These are phyloP conservation scores for Gouania willdenowi DNA, from an alignment of 2,797 vertebrate species.

Conservation along the genomic window DNA sequence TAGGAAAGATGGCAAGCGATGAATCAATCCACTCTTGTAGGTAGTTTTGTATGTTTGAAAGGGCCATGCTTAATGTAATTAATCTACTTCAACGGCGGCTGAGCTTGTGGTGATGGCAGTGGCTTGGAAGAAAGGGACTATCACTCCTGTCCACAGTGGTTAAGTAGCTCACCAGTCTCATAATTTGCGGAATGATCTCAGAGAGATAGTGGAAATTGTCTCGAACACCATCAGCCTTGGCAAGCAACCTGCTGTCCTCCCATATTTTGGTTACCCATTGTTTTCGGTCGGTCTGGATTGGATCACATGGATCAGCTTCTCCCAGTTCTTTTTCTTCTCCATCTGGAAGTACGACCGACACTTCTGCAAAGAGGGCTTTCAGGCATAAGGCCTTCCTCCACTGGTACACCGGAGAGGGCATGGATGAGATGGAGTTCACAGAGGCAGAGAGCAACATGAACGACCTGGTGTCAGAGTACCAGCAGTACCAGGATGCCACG, in stretches of 20 bases:
- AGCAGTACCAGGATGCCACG: slow-evolving; percentile 89
- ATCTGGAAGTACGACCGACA: too few relatives aligned
- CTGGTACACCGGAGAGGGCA: slow-evolving; percentile 83
- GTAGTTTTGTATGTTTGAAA: too few relatives aligned
- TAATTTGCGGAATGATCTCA: neutral
- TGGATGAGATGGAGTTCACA: slow-evolving; percentile 86
- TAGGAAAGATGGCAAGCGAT: too few relatives aligned
- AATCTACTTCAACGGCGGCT: too few relatives aligned
- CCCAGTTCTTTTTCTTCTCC: too few relatives aligned
- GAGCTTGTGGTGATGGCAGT: too few relatives aligned
- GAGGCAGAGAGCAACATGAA: slow-evolving; percentile 88
- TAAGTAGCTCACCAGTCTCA: neutral
- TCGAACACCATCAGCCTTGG: neutral
- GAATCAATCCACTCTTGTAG: too few relatives aligned
- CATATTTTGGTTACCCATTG: neutral
- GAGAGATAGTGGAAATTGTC: neutral
- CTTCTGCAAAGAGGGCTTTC: too few relatives aligned
- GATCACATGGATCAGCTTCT: too few relatives aligned
- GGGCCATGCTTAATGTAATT: too few relatives aligned
- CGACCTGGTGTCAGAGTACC: slow-evolving; percentile 84
- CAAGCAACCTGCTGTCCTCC: neutral
- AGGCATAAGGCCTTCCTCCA: slow-evolving; percentile 75
- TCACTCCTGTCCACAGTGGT: too few relatives aligned
- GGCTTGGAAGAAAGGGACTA: too few relatives aligned
- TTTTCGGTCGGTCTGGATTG: neutral